phyloP scores from a whole-genome alignment of 2,888 invertebrate species.

The Amblyjoppa proteus region DNA sequence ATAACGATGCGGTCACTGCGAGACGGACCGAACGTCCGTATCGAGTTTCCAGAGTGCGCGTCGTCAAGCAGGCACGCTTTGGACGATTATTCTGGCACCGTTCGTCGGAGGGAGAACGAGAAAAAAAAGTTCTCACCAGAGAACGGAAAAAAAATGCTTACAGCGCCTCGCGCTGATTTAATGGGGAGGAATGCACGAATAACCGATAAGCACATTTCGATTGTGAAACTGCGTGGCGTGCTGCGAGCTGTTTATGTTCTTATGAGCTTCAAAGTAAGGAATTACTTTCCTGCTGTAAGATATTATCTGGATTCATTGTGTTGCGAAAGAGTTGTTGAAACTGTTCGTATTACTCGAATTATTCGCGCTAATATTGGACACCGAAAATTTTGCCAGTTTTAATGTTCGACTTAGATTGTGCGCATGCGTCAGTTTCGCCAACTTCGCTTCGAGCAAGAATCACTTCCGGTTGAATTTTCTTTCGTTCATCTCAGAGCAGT shows the following conservation, averaged over 20 bases:
- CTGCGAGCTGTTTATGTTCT: background rate
- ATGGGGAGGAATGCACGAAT: background rate
- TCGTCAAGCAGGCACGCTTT: constrained; percentile 12
- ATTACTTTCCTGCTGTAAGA: background rate
- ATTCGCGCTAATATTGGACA: background rate
- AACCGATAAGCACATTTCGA: background rate
- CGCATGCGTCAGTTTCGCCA: background rate
- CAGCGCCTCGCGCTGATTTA: background rate
- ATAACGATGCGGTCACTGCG: background rate
- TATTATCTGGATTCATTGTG: background rate
- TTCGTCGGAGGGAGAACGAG: background rate
- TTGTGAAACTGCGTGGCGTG: background rate
- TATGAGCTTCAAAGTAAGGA: background rate
- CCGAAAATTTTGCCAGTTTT: too few relatives aligned
- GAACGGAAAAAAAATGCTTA: background rate
- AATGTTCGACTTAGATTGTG: background rate
- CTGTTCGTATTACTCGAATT: background rate
- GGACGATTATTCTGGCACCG: constrained; percentile 26
- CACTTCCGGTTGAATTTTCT: background rate
- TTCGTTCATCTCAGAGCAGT: too few relatives aligned
- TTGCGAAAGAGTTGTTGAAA: background rate
- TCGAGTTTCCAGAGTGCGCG: constrained; percentile 28
- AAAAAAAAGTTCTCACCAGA: too few relatives aligned
- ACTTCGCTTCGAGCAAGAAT: background rate
- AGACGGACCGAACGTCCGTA: background rate